Evolutionary conservation across 1,140 invertebrate species (phyloP).

Genomic region (Pseudomyrmex concolor): DNA sequence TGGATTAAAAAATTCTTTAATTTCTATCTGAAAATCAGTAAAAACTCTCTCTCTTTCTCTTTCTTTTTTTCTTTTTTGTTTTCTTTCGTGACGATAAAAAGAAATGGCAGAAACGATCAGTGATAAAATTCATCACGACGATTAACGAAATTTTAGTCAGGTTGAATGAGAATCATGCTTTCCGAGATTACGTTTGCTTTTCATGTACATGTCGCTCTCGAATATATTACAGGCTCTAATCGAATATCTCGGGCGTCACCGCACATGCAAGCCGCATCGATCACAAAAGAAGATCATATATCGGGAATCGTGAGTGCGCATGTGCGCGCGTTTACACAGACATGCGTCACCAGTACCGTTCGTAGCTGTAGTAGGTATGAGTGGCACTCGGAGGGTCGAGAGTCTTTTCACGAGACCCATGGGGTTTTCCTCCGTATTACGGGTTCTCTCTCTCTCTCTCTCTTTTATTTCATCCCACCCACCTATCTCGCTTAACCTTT

Average conservation of each 20-base stretch:
- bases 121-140: conserved; percentile 2
- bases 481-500: conserved; percentile 48
- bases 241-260: conserved; percentile 24
- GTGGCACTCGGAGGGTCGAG: conserved; percentile 72
- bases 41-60: too few relatives aligned
- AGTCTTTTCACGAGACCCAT: conserved; percentile 68
- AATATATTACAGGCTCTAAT: conserved; percentile 32
- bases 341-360: conserved; percentile 8
- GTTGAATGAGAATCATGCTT: conserved; percentile 12
- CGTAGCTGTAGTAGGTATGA: conserved; percentile 58
- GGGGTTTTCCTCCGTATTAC: conserved; percentile 65
- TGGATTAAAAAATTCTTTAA: too few relatives aligned
- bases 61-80: too few relatives aligned
- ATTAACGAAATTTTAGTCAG: conserved; percentile 14
- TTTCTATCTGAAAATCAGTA: too few relatives aligned
- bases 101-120: not conserved
- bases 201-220: not conserved
- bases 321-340: conserved; percentile 33
- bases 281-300: conserved; percentile 51
- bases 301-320: conserved; percentile 10
- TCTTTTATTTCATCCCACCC: conserved; percentile 33
- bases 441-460: conserved; percentile 38
- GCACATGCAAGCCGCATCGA: conserved; percentile 16
- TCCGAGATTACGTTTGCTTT: conserved; percentile 15
- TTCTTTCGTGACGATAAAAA: not conserved